Base-by-base conservation (phyloP, 2,797 vertebrate genomes). In the Hirundo rustica region DNA sequence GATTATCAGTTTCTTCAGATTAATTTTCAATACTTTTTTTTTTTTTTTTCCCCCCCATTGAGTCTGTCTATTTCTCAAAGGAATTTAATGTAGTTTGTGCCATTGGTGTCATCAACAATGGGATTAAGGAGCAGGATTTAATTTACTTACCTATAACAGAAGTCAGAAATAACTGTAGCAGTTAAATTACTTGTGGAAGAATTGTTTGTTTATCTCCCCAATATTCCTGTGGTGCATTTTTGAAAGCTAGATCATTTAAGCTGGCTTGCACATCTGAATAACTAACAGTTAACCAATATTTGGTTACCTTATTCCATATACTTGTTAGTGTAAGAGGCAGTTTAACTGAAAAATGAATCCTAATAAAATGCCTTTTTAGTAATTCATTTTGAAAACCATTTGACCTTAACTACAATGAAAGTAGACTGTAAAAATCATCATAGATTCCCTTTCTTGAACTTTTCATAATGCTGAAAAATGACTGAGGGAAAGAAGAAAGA, bases 391-490 rank as follows among this genome's bases (percentile, higher is more conserved):
- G 83, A 96, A 97, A 96, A 96, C 89, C 87, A 68, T 97, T 97
- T 96, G 95, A 96, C 81, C 94, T 96, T 86, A 92, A 93, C 76
- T 91, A 97, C 94, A 77, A 50, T 91, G 92, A 94, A 91, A 78
- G 93, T 91, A 95, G 72, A 95, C 93, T 96, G 84, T 96, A 94
- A 96, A 96, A 97, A 97, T 94, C 93, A 96, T 95, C 94, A 90
- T 57, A 74, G 48, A 95, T 92, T 97, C 92, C 68, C 92, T 96
- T 96, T 81, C 95, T 83, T 97, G 96, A 97, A 90, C 95, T 97
- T 97, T 97, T 86, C 89, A 91, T 72, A 96, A 88, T 96, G 89
- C 93, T 97, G 80, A 95, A 96, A 97, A 97, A 92, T 94, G 96
- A 81, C 76, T 84, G 96, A 94, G 76, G 78, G 88, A 93, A 96